Evolutionary conservation across 2,797 vertebrate species (phyloP), one percentile per base, ranked within the genome.

Genomic region (Microcaecilia unicolor): DNA sequence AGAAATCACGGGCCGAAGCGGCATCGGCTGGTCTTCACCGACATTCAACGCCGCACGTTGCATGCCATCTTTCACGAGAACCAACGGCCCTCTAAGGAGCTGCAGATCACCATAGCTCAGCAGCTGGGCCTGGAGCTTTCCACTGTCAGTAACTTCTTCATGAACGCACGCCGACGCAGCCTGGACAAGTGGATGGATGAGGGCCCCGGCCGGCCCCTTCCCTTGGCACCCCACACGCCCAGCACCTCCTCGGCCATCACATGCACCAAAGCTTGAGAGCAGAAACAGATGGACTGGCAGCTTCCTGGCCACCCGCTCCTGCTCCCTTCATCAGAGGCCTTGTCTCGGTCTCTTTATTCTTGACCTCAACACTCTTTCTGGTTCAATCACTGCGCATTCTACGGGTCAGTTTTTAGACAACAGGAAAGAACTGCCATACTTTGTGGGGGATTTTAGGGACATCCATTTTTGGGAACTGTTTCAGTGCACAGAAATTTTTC

Each of bases 101-200:
- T 89, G 50, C 88, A 91, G 73, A 61, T 89, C 70, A 89, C 86
- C 70, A 88, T 91, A 48, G 83, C 87, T 32, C 87, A 86, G 58
- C 88, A 89, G 67, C 80, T 91, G 29, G 88, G 88, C 59, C 74
- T 91, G 50, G 86, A 89, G 81, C 81, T 85, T 4, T 85, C 85
- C 53, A 91, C 88, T 1, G 87, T 91, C 49, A 86, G 83, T 81
- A 91, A 91, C 70, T 91, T 91, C 82, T 91, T 91, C 76, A 91
- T 89, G 87, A 91, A 91, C 5, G 85, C 88, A 32, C 85, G 88
- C 34, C 78, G 88, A 35, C 81, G 88, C 58, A 89, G 88, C 55
- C 15, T 86, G 72, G 88, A 85, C 80, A 88, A 86, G 60, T 89
- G 88, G 88, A 73, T 62, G 3, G 87, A 88, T 5, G 88, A 89